Base-by-base conservation (phyloP, 2,797 vertebrate species). In the Chaunax sp. region DNA sequence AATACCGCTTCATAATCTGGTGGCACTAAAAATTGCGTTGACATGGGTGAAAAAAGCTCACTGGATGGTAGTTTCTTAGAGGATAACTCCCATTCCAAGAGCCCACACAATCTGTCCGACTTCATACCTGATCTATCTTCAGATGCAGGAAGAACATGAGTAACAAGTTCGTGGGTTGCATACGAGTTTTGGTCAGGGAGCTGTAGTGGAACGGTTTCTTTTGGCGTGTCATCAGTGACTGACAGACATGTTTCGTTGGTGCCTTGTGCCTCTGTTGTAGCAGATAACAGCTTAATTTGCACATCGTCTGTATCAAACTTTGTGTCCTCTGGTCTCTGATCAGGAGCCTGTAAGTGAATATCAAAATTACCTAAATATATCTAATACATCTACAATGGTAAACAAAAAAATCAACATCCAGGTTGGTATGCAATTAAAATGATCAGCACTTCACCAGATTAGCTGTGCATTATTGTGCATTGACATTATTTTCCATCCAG, bases 341-440 rank as follows among this genome's bases (percentile, higher is more conserved):
- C 19, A 78, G 63, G 35, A 78, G n/a, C 90, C 93, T 92, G 89
- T 50, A 92, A 91, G 75, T 78, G 45, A 88, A 92, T 68, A 69
- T 78, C 62, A 72, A 84, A 54, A 89, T 59, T 6, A 69, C 49
- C 61, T 69, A 26, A 64, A 58, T 75, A 64, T 69, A 35, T 65
- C 60, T 14, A 55, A 3, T 35, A 19, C 15, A 44, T 15, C 1
- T 13, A 4, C 9, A 43, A 18, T 5, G 14, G 16, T 15, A 16
- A 25, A 47, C 4, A 16, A 10, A 50, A 18, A 5, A 10, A 38
- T 26, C n/a, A n/a, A 20, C 46, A 49, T 59, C 25, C 28, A 75
- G 15, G 28, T 61, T 44, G 0, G 66, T 30, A 4, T 30, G 28
- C 8, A 30, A 9, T 30, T 30, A 30, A 30, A 30, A 30, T 30